phyloP scores from a whole-genome alignment of 1,140 invertebrate species.

The Andrena cerasifolii region DNA sequence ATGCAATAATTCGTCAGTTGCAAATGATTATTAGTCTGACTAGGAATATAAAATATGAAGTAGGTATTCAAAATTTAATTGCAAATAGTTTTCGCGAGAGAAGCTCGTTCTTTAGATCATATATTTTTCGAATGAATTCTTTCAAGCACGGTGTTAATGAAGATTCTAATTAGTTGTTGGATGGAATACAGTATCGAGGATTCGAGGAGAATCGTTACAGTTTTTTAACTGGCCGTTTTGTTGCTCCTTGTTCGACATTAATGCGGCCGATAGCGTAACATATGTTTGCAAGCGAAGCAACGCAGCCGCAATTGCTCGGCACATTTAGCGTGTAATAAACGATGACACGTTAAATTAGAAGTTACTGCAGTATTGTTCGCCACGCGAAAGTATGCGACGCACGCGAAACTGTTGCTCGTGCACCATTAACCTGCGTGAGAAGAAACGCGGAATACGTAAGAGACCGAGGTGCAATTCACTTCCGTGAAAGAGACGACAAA shows the following conservation, averaged over 20 bases:
- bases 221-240: conserved; percentile 1
- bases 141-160: too few relatives aligned
- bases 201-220: background rate
- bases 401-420: conserved; percentile 24
- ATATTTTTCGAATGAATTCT: too few relatives aligned
- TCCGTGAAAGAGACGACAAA: background rate
- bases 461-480: conserved; percentile 12
- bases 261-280: background rate
- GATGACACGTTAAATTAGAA: conserved; percentile 46
- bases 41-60: too few relatives aligned
- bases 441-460: conserved; percentile 22
- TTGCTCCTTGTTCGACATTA: background rate
- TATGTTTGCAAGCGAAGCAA: background rate
- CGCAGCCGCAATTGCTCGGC: background rate
- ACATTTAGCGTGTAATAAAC: conserved; percentile 27
- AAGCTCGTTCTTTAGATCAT: too few relatives aligned
- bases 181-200: background rate
- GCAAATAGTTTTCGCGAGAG: too few relatives aligned
- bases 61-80: too few relatives aligned
- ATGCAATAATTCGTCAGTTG: too few relatives aligned
- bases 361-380: conserved; percentile 45
- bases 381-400: conserved; percentile 34
- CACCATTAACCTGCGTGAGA: conserved; percentile 5
- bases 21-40: too few relatives aligned
- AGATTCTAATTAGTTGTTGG: too few relatives aligned